Percentiles rank a stretch among this genome's conserved stretches.
These are phyloP conservation scores for Dorcus hopei DNA, from an alignment of 2,888 invertebrate species.

Conservation along the genomic window DNA sequence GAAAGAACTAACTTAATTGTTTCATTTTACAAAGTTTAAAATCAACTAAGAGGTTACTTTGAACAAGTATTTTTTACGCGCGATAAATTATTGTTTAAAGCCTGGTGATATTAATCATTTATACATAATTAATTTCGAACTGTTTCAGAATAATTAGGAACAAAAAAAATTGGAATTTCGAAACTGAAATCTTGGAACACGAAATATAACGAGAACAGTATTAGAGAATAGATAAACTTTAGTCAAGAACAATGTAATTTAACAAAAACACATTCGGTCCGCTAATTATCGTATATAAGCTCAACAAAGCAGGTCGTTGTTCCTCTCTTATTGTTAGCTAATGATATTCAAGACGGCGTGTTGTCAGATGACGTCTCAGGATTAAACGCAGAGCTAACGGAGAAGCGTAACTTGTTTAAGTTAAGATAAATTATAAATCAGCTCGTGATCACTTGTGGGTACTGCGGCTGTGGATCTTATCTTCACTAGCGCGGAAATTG, in stretches of 20 bases:
- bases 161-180: no score
- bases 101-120: no score
- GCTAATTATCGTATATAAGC: constrained; percentile 1
- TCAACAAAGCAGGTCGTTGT: not conserved
- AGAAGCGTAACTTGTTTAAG: constrained; percentile 1
- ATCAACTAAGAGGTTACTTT: no score
- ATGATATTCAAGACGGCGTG: constrained; percentile 1
- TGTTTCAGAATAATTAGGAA: no score
- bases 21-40: no score
- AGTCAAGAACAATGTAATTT: not conserved
- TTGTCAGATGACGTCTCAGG: constrained; percentile 1
- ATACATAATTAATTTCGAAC: no score
- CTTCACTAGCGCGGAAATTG: constrained; percentile 21
- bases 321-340: not conserved
- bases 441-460: constrained; percentile 28
- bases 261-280: not conserved
- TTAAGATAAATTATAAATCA: constrained; percentile 29
- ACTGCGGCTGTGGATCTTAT: constrained; percentile 26
- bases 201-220: no score
- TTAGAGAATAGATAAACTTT: no score
- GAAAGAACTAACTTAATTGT: no score
- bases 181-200: no score
- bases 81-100: no score
- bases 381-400: not conserved
- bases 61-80: no score